These are phyloP conservation scores for Manis pentadactyla DNA, from an alignment of 2,797 vertebrate genomes.

Conservation along the genomic window DNA sequence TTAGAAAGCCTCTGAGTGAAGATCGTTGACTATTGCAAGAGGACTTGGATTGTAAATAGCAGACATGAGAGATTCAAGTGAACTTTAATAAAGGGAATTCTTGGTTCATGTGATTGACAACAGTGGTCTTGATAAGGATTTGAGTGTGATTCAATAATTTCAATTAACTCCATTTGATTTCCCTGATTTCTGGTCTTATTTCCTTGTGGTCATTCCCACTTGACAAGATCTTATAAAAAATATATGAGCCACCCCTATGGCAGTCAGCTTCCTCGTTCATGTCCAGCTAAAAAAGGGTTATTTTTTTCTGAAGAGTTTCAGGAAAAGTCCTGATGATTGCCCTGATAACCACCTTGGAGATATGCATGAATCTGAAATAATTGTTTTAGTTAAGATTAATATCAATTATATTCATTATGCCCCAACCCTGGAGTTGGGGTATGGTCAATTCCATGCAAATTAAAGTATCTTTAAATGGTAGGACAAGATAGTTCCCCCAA, in stretches of 20 bases:
- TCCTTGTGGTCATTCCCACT: neutral
- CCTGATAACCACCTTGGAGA: neutral
- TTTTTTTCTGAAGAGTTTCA: neutral
- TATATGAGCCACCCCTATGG: neutral
- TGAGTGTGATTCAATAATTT: neutral
- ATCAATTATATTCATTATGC: neutral
- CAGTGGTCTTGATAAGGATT: conserved; percentile 4
- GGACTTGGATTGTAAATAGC: neutral
- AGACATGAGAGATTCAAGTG: neutral
- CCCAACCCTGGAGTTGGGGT: neutral
- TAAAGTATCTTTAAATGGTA: neutral
- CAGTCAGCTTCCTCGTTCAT: neutral
- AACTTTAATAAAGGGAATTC: neutral
- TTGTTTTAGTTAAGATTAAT: neutral
- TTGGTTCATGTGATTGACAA: neutral
- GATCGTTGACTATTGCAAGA: neutral
- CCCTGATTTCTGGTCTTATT: neutral
- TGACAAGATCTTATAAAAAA: neutral
- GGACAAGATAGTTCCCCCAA: neutral
- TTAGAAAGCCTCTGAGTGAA: neutral
- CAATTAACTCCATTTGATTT: neutral
- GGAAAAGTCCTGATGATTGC: neutral
- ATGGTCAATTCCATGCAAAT: neutral
- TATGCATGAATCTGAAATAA: neutral
- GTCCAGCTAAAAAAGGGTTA: neutral